Evolutionary conservation across 2,113 vertebrate species (phyloP), one percentile per base, ranked within the genome.

Genomic region (Prionailurus bengalensis): DNA sequence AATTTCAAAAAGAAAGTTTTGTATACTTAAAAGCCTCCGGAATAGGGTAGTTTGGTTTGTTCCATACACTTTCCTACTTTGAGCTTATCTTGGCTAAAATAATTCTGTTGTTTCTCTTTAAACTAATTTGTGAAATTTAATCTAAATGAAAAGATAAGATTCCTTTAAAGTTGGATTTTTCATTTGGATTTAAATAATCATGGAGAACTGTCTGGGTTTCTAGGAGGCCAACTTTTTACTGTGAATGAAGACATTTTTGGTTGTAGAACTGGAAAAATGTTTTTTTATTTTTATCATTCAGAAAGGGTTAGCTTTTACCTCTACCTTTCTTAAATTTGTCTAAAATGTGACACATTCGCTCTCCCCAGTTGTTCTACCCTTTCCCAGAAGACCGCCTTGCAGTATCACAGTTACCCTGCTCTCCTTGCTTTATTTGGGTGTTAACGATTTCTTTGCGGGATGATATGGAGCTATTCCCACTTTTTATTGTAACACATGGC

Each of bases 101-200:
- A 76, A 71, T 94, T 87, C 19, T 63, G 0, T 86, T 78, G 31
- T 76, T 16, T 95, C 19, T 15, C 4, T 63, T 86, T 93, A 86
- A 71, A 27, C 33, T 82, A 92, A 7, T 83, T 76, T 87, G 36
- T 79, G 70, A 48, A 82, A 71, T 93, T 93, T 96, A 92, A 87
- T 81, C 31, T 83, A 66, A 96, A 16, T 94, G 45, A 42, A 89
- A 91, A 90, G 5, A 61, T 31, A 61, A 45, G 13, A 63, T 71
- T 81, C 39, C 39, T 94, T 89, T 74, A 48, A 87, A 86, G 80
- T 93, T 96, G 48, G 7, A 1, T 65, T 93, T 91, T 88, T n/a
- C 29, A 27, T 79, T 93, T 96, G 36, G 29, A 96, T 94, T 91
- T 94, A 95, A 91, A 70, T 96, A 86, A 63, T 86, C 16, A 73